phyloP scores from a whole-genome alignment of 2,888 invertebrate genomes.

The Odontocolon sp. region DNA sequence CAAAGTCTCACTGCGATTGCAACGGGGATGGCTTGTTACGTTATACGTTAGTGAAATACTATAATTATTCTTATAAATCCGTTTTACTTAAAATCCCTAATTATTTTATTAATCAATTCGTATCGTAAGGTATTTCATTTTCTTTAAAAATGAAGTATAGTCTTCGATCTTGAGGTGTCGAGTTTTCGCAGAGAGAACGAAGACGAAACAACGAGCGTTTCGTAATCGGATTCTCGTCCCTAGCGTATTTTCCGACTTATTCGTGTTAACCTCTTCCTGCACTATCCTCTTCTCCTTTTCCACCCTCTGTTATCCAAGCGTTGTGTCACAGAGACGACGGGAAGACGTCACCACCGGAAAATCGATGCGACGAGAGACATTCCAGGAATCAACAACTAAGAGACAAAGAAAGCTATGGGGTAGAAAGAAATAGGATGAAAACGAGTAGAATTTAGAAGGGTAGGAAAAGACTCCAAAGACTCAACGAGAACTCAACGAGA shows the following conservation, averaged over 20 bases:
- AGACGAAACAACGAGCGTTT: no score
- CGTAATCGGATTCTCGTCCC: background rate
- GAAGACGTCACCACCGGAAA: conserved; percentile 28
- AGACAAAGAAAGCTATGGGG: background rate
- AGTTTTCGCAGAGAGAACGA: no score
- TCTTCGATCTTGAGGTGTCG: no score
- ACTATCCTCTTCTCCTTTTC: background rate
- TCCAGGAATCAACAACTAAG: conserved; percentile 38
- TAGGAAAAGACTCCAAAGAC: background rate
- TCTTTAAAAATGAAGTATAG: no score
- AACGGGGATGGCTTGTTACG: no score
- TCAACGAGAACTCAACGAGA: no score
- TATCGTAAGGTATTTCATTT: no score
- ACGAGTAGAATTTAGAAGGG: background rate
- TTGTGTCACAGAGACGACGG: background rate
- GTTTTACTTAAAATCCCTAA: no score
- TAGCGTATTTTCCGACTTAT: background rate
- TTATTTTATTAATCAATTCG: no score
- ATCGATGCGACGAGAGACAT: conserved; percentile 40
- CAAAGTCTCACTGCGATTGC: no score
- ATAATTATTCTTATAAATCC: no score
- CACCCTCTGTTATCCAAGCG: background rate
- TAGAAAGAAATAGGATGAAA: background rate
- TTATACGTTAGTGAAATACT: no score
- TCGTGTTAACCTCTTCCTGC: background rate